Percentiles rank a stretch among this genome's conserved stretches.
Evolutionary conservation across 2,797 vertebrate species (phyloP).

Genomic region (Darevskia mixta): DNA sequence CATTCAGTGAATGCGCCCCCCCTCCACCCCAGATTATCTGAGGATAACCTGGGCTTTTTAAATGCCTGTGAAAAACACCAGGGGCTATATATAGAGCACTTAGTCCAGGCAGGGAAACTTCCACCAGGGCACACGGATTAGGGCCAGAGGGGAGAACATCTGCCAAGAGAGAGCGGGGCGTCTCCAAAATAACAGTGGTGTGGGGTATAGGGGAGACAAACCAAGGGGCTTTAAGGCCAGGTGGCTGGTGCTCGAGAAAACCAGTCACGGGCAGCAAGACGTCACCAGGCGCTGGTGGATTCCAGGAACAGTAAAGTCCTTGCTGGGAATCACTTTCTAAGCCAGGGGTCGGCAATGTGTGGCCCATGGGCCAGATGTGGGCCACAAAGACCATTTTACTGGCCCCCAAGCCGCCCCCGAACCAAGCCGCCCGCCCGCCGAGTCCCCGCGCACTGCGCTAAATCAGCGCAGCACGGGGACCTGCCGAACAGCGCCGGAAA

Average conservation of each 20-base stretch:
- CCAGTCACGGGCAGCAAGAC: neutral
- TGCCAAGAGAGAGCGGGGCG: neutral
- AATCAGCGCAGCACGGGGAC: too few relatives aligned
- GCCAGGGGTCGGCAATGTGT: too few relatives aligned
- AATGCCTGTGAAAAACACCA: neutral
- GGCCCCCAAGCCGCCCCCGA: too few relatives aligned
- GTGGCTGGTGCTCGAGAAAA: neutral
- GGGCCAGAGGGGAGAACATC: neutral
- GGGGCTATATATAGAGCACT: neutral
- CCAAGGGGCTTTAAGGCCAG: neutral
- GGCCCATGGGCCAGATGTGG: too few relatives aligned
- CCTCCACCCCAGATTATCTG: neutral
- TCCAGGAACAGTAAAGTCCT: neutral
- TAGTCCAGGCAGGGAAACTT: neutral
- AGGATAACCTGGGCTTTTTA: neutral
- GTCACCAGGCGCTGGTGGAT: neutral
- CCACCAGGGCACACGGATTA: neutral
- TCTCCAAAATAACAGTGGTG: neutral
- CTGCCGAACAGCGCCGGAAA: rapidly evolving
- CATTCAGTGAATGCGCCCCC: neutral
- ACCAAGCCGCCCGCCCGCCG: too few relatives aligned
- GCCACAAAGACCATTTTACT: too few relatives aligned
- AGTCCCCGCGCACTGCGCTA: too few relatives aligned
- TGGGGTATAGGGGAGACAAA: neutral
- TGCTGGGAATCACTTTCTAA: neutral